Evolutionary conservation across 1,140 invertebrate genomes (phyloP).

Genomic region (Gyrodactylus bullatarudis): DNA sequence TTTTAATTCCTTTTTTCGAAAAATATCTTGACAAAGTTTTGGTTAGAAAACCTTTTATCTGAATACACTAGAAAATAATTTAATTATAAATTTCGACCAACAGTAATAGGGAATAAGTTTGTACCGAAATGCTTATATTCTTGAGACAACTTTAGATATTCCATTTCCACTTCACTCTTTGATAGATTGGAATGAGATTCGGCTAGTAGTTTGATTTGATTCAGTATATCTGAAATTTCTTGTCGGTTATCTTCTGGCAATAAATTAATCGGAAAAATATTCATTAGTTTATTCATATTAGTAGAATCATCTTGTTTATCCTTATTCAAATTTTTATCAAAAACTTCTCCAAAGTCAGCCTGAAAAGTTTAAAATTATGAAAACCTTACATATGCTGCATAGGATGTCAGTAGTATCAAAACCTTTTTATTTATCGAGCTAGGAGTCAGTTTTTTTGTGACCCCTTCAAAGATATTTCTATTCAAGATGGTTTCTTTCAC

Average conservation of each 20-base stretch:
- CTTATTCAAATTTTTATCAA: neutral
- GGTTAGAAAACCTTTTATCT: neutral
- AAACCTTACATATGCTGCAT: too few relatives aligned
- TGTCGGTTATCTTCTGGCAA: neutral
- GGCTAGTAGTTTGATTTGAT: neutral
- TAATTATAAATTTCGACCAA: neutral
- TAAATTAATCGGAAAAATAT: neutral
- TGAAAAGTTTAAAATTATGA: too few relatives aligned
- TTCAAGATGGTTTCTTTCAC: constrained; percentile 1
- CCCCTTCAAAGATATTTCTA: neutral
- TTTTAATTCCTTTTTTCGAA: neutral
- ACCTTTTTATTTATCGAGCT: neutral
- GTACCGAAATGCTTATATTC: neutral
- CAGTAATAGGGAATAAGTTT: neutral
- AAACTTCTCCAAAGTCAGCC: neutral
- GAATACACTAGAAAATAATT: neutral
- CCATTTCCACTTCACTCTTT: neutral
- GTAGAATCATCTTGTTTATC: neutral
- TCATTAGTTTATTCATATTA: neutral
- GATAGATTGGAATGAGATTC: neutral
- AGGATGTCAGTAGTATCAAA: neutral
- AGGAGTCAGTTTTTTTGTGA: neutral
- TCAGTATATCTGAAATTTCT: neutral
- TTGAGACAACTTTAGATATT: neutral
- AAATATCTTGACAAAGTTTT: neutral